These are phyloP conservation scores for Pelobates fuscus DNA, from an alignment of 2,113 vertebrate species.

Conservation along the genomic window DNA sequence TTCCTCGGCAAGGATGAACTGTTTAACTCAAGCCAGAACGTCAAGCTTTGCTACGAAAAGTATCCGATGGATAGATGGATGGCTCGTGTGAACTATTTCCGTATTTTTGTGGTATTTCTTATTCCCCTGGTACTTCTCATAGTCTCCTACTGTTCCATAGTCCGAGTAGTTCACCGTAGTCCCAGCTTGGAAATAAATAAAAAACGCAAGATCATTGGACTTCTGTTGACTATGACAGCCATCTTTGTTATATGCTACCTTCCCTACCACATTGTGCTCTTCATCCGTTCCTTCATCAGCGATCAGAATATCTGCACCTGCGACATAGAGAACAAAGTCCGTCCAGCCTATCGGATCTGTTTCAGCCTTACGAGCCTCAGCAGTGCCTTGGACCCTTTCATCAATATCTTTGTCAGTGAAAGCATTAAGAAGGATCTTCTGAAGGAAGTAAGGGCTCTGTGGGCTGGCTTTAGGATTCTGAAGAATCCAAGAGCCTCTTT, in stretches of 20 bases:
- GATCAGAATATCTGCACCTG: constrained; percentile 13
- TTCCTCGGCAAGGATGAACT: constrained; percentile 1
- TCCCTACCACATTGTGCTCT: constrained; percentile 51
- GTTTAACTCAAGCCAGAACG: constrained; percentile 37
- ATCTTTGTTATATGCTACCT: constrained; percentile 52
- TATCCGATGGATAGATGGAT: constrained; percentile 44
- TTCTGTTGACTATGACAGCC: constrained; percentile 33
- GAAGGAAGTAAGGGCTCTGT: constrained; percentile 26
- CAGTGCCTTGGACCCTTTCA: constrained; percentile 51
- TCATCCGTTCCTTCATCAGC: constrained; percentile 34
- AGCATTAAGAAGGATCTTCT: constrained; percentile 40
- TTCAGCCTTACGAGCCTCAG: constrained; percentile 47
- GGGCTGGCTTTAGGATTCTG: constrained; percentile 15
- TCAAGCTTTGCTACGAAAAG: constrained; percentile 49
- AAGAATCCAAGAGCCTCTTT: constrained; percentile 2
- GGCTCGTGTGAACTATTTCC: constrained; percentile 51
- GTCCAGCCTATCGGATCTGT: constrained; percentile 42
- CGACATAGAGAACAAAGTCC: constrained; percentile 13
- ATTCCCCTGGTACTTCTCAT: constrained; percentile 42
- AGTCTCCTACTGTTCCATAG: constrained; percentile 44
- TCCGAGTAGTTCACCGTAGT: constrained; percentile 30
- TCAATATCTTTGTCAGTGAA: constrained; percentile 50
- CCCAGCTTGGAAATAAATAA: constrained; percentile 22
- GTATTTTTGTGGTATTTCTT: constrained; percentile 41
- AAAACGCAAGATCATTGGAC: constrained; percentile 46